A percentile compares a stretch with the other conserved stretches of the same genome.
These are phyloP conservation scores for Coracopsis vasa DNA, from an alignment of 2,113 vertebrate genomes.

Conservation along the genomic window DNA sequence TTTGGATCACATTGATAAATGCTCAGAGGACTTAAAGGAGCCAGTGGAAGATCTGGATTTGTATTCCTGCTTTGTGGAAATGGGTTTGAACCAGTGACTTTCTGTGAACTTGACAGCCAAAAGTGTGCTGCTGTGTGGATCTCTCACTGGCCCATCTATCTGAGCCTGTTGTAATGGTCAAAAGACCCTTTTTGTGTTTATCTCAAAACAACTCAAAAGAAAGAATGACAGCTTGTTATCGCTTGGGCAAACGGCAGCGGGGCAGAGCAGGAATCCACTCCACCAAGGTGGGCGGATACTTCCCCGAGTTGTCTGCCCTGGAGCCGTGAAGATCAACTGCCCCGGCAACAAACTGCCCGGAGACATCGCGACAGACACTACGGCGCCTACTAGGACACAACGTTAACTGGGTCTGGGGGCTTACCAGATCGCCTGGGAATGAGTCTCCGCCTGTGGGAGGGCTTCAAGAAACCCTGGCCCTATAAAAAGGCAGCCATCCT, in stretches of 20 bases:
- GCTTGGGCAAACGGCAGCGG: background rate
- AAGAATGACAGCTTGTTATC: background rate
- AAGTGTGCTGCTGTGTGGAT: background rate
- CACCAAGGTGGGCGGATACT: background rate
- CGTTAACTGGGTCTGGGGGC: background rate
- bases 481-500: background rate
- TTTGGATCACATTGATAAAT: background rate
- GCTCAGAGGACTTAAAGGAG: background rate
- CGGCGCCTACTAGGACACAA: background rate
- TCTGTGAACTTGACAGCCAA: background rate
- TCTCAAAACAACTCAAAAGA: background rate
- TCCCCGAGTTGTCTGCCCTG: background rate
- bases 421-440: background rate
- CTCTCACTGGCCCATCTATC: background rate
- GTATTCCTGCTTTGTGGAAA: background rate
- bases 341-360: background rate
- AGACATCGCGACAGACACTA: background rate
- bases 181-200: background rate
- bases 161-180: background rate
- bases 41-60: background rate
- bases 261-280: background rate
- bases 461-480: background rate
- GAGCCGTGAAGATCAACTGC: background rate
- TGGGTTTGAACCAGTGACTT: accelerated
- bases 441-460: background rate